phyloP scores from a whole-genome alignment of 2,888 invertebrate genomes.

The Macropis europaea region DNA sequence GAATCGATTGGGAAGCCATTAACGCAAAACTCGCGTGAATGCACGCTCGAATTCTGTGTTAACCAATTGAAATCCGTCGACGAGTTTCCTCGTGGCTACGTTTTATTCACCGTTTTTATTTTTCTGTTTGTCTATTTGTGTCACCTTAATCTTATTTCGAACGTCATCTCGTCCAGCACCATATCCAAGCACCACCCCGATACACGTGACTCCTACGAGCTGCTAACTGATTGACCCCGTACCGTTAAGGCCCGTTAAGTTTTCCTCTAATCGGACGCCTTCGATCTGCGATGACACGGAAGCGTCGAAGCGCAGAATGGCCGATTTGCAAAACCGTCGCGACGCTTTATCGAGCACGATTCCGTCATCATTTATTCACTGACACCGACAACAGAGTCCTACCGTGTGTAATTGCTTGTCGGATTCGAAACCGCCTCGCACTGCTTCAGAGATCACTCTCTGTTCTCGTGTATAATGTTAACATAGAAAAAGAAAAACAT shows the following conservation, averaged over 20 bases:
- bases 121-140: background rate
- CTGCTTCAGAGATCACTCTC: background rate
- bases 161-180: conserved; percentile 58
- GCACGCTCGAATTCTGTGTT: conserved; percentile 44
- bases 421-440: background rate
- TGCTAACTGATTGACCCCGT: conserved; percentile 61
- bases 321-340: conserved; percentile 10
- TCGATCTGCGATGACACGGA: conserved; percentile 41
- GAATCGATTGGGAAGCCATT: conserved; percentile 63
- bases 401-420: background rate
- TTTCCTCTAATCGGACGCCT: conserved; percentile 44
- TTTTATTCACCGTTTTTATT: background rate
- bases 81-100: conserved; percentile 18
- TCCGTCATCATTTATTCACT: background rate
- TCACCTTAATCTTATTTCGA: conserved; percentile 27
- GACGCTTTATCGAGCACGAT: background rate
- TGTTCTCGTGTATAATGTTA: background rate
- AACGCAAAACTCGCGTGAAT: conserved; percentile 57
- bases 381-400: background rate
- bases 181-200: conserved; percentile 61
- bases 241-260: conserved; percentile 61
- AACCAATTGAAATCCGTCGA: conserved; percentile 48
- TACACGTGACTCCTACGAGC: conserved; percentile 54
- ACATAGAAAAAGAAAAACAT: too few species aligned
- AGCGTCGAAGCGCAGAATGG: too few species aligned